Conservation (phyloP, 2,888 invertebrate genomes). For the Lucinisca nassula region DNA sequence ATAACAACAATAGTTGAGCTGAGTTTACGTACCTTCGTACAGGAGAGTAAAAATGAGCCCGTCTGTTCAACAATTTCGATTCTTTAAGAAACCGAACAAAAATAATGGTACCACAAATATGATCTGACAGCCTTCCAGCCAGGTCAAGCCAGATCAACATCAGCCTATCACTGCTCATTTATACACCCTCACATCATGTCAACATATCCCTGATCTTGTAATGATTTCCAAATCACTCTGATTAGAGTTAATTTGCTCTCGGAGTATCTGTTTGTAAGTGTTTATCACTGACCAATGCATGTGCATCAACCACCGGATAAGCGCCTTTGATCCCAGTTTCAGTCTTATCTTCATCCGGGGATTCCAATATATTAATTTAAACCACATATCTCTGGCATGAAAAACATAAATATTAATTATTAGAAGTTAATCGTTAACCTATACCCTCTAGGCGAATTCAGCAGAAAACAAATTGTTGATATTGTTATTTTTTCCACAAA, state of each 20-base stretch:
- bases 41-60: too few relatives aligned
- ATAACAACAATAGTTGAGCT: too few relatives aligned
- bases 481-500: too few relatives aligned
- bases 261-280: slow-evolving; percentile 1
- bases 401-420: too few relatives aligned
- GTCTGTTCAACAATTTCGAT: too few relatives aligned
- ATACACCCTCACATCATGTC: neutral
- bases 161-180: neutral
- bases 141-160: neutral
- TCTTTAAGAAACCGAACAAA: too few relatives aligned
- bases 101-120: neutral
- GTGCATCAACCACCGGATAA: slow-evolving; percentile 2
- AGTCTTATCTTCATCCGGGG: neutral
- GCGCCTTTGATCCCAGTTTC: neutral
- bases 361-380: neutral
- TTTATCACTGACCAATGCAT: slow-evolving; percentile 11
- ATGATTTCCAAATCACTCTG: neutral
- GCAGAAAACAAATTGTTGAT: too few relatives aligned
- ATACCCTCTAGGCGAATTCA: too few relatives aligned
- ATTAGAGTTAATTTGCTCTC: neutral
- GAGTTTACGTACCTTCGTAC: too few relatives aligned
- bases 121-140: neutral
- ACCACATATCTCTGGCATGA: too few relatives aligned
- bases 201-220: neutral
- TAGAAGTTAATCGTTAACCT: too few relatives aligned